Evolutionary conservation across 2,113 vertebrate species (phyloP), one percentile per base, ranked within the genome.

Genomic region (Porphyrio hochstetteri): DNA sequence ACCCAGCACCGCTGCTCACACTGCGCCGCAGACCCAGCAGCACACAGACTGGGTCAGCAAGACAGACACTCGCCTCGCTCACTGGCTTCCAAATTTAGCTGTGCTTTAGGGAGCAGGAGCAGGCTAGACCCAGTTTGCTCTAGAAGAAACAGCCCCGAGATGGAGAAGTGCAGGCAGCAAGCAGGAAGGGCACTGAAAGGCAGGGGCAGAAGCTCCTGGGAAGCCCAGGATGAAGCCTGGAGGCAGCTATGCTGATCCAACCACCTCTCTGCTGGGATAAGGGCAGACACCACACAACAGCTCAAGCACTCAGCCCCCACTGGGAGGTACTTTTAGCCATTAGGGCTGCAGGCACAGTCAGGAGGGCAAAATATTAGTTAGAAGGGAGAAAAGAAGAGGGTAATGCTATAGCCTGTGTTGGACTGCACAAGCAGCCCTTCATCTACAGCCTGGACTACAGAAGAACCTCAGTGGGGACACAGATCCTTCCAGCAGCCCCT

Each of bases 1-100:
- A 82, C 25, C n/a, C 31, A 25, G 55, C 74, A 61, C 48, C 36
- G 57, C 82, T 2, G 17, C 57, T 48, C 48, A 13, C 2, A 0
- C 83, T 53, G 69, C 20, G 0, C n/a, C 10, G 1, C 19, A 60
- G 77, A 68, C 72, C 69, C 35, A 20, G 31, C 28, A 21, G 82
- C 44, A 23, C 75, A 31, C 59, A 84, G 65, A 89, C 77, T 68
- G 35, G 80, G 69, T 50, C 92, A 96, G 81, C 8, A 5, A 84
- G 69, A 55, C 42, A 90, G 79, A 61, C 46, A 25, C 57, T 76
- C 0, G 13, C 90, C 42, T 88, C 4, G 4, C 67, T 88, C 31
- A 6, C 77, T 52, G 33, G 42, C 77, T 95, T 93, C 95, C 94
- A 93, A 92, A 95, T 92, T 92, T 91, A 97, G 83, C 86, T 89